Evolutionary conservation across 2,888 invertebrate species (phyloP), one percentile per base, ranked within the genome.

Genomic region (Synanthedon myopaeformis): DNA sequence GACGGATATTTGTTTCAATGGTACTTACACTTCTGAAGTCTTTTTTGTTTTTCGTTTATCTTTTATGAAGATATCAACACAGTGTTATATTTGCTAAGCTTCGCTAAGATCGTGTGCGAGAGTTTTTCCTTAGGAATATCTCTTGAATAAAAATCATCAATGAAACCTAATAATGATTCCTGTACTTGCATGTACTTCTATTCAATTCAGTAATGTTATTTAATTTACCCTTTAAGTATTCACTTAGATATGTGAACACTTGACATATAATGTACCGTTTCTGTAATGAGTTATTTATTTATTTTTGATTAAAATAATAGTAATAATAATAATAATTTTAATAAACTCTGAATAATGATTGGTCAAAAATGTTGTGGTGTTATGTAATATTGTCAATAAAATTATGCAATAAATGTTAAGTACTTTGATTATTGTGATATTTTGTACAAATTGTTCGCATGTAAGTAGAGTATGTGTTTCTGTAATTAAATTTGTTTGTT

Each of bases 1-100:
- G 79, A 81, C 77, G 72, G 71, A 74, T 80, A 77, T 75, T 78
- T 78, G 75, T 82, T 80, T 82, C 80, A 71, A 77, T 80, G 78
- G 86, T 87, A 86, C 86, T 86, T 87, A 87, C 79, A 23, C 23
- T 78, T 78, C 73, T 71, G 80, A 81, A 79, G 76, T 76, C 65
- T 66, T 70, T 35, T 49, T 19, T 8, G 2, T 35, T 66, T 70
- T 49, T 17, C 19, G 10, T 14, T 19, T 59, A 64, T 62, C 64
- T 63, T 62, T 64, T 59, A 66, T 61, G 70, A 67, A 69, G 68
- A 69, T 65, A 66, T 66, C 59, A 57, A 67, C 72, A 74, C 74
- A 74, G 73, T 74, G 67, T 49, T 74, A 19, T 75, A 72, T 71
- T 75, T 76, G 71, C 66, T 69, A 2, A 17, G 49, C 12, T 19